Base-by-base conservation (phyloP, 2,113 vertebrate genomes). In the Turnix velox region DNA sequence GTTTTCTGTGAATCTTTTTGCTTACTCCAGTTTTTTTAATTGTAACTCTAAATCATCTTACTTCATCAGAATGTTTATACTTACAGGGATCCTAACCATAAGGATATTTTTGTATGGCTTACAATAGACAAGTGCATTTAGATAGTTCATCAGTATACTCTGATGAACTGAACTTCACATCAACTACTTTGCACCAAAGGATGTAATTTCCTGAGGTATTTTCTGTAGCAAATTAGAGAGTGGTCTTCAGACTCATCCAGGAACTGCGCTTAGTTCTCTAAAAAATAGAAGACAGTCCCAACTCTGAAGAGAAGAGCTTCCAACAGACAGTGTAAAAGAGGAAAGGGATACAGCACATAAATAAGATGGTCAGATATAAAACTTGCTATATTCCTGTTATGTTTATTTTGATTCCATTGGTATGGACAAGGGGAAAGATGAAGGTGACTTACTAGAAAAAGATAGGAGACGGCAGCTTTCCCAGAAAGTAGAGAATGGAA, bases 1-100 rank as follows among this genome's bases (percentile, higher is more conserved):
- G 74, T 89, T 95, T 92, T 62, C 48, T 75, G 51, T 90, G 90
- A 86, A 90, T 95, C 43, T 86, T 96, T 92, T 77, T 90, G 90
- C 62, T 92, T 86, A 93, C 91, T 93, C 49, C 33, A 69, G 8
- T 88, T 85, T 96, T 93, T 95, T 45, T 8, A 91, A 92, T 91
- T 95, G 79, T 84, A 91, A 66, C 82, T 76, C 87, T 87, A 83
- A 83, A 84, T 72, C 39, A 59, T 91, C 95, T 92, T 92, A 66
- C 87, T 93, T 75, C 87, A 55, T 95, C 84, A 87, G 55, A 61
- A 84, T 73, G 82, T 90, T 92, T 87, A 59, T 77, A 88, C 52
- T 93, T 95, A 65, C 15, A 81, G 86, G 74, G 86, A 48, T 71
- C 62, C 57, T 86, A 84, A 30, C 27, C 80, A 65, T 33, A 28